Conservation (phyloP, 2,888 invertebrate species). For the Clepsis dumicolana region DNA sequence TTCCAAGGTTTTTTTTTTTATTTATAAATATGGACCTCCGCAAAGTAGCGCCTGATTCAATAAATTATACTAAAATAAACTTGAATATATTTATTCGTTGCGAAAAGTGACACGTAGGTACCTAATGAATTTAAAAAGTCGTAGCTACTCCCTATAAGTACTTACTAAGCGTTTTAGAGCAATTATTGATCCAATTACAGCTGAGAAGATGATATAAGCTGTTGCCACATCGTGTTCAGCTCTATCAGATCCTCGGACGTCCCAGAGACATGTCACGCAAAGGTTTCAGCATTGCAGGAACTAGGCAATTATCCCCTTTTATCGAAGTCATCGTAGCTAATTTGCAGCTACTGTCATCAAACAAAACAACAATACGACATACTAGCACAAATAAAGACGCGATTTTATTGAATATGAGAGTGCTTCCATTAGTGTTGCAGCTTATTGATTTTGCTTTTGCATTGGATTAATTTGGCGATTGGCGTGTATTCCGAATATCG, state of each 20-base stretch:
- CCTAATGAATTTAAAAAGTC: too few relatives aligned
- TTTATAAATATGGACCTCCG: too few relatives aligned
- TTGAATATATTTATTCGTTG: background rate
- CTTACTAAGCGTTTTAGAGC: background rate
- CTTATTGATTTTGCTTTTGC: too few relatives aligned
- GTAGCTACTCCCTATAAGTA: background rate
- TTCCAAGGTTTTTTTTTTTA: too few relatives aligned
- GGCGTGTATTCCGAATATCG: too few relatives aligned
- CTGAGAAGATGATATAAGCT: conserved; percentile 18
- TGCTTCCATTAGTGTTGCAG: too few relatives aligned
- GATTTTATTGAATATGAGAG: background rate
- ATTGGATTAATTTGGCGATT: too few relatives aligned
- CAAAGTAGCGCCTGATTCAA: too few relatives aligned
- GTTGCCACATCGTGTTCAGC: conserved; percentile 26
- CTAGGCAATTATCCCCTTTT: conserved; percentile 55
- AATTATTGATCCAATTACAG: conserved; percentile 12
- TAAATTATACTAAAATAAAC: background rate
- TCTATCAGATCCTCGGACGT: conserved; percentile 32
- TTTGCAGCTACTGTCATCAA: background rate
- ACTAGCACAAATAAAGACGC: too few relatives aligned
- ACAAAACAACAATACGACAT: background rate
- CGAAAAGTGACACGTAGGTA: background rate
- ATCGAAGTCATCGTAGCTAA: conserved; percentile 41
- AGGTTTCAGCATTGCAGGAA: conserved; percentile 56
- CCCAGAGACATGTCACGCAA: conserved; percentile 51